Evolutionary conservation across 2,888 invertebrate species (phyloP).

Genomic region (Aradus depressus): DNA sequence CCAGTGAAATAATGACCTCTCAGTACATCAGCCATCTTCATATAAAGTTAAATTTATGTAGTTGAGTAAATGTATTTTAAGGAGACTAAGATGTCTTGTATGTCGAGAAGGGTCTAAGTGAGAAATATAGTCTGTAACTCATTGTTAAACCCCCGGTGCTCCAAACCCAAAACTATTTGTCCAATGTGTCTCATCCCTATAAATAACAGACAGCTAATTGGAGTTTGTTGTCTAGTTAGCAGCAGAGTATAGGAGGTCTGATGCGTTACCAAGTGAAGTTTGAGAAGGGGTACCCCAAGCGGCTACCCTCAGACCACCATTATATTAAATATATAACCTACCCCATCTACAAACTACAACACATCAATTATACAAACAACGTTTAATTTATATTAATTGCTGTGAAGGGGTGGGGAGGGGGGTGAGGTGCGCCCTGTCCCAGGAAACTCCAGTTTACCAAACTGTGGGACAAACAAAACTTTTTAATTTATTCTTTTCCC

Average conservation of each 20-base stretch:
- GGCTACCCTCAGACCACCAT: no score
- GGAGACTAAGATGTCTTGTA: no score
- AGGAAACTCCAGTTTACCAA: no score
- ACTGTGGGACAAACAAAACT: not conserved
- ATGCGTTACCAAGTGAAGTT: slow-evolving; percentile 9
- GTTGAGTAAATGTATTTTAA: no score
- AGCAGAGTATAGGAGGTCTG: no score
- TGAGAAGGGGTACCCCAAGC: not conserved
- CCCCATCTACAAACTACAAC: slow-evolving; percentile 4
- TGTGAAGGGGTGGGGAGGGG: not conserved
- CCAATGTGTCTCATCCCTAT: slow-evolving; percentile 6
- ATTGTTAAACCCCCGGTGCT: slow-evolving; percentile 1
- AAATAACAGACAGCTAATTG: slow-evolving; percentile 17
- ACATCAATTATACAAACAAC: slow-evolving; percentile 10
- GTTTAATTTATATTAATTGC: not conserved
- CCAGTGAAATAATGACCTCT: no score
- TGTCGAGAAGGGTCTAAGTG: no score
- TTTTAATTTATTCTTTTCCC: slow-evolving; percentile 10
- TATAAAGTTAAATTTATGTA: no score
- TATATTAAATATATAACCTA: slow-evolving; percentile 10
- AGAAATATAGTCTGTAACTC: slow-evolving; percentile 11
- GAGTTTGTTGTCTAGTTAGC: slow-evolving; percentile 24
- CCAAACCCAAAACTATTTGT: slow-evolving; percentile 8
- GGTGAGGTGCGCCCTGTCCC: no score
- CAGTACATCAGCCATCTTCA: no score